These are phyloP conservation scores for Columba janthina DNA, from an alignment of 2,113 vertebrate genomes.

Conservation along the genomic window DNA sequence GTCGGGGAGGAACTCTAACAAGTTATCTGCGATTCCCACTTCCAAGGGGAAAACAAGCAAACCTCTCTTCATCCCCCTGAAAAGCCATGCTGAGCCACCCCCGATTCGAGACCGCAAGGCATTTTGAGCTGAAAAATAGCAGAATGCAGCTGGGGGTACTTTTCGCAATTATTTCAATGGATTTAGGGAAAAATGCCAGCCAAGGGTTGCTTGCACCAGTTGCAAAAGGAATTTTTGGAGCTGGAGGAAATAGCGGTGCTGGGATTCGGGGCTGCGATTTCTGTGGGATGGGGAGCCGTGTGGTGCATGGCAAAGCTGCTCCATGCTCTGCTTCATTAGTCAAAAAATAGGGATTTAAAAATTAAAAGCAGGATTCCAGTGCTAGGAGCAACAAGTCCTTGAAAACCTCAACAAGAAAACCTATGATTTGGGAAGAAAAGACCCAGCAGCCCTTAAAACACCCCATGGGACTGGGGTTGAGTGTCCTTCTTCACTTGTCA, in stretches of 20 bases:
- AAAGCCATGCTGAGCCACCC: neutral
- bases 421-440: neutral
- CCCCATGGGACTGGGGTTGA: neutral
- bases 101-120: neutral
- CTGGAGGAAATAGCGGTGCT: neutral
- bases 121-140: conserved; percentile 16
- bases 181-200: conserved; percentile 10
- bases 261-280: neutral
- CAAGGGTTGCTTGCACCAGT: neutral
- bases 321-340: neutral
- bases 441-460: neutral
- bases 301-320: neutral
- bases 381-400: neutral
- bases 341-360: neutral
- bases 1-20: neutral
- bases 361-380: neutral
- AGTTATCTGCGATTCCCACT: neutral
- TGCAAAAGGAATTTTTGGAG: conserved; percentile 40
- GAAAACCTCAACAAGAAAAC: neutral
- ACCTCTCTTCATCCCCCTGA: neutral
- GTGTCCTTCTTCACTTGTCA: neutral
- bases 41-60: neutral
- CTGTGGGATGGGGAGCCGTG: neutral
- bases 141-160: conserved; percentile 22
- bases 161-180: conserved; percentile 25